Evolutionary conservation across 2,888 invertebrate genomes (phyloP).

Genomic region (Pheosia gnoma): DNA sequence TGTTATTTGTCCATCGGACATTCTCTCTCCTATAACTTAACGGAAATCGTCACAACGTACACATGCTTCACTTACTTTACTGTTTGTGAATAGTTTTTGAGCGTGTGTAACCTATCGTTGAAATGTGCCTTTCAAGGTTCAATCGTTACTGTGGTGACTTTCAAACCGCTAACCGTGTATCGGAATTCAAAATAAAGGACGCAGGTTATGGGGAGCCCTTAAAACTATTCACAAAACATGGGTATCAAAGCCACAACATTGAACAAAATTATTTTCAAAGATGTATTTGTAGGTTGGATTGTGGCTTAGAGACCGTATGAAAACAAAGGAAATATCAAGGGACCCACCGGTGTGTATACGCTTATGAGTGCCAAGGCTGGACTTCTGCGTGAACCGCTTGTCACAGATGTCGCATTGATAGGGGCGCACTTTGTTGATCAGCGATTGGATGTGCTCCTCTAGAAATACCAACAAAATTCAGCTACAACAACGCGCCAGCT

Average conservation of each 20-base stretch:
- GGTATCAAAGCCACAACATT: constrained; percentile 79
- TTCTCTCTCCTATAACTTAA: constrained; percentile 75
- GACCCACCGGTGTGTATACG: constrained; percentile 89
- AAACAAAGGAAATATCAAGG: constrained; percentile 77
- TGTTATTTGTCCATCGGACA: constrained; percentile 83
- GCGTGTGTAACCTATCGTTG: constrained; percentile 71
- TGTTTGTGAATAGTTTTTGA: constrained; percentile 85
- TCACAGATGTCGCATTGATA: constrained; percentile 90
- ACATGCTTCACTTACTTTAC: constrained; percentile 79
- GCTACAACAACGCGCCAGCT: constrained; percentile 72
- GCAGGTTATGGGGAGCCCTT: constrained; percentile 73
- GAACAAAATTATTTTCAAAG: constrained; percentile 28
- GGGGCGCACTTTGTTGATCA: constrained; percentile 85
- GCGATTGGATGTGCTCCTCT: constrained; percentile 85
- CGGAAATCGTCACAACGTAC: constrained; percentile 78
- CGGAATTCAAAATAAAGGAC: constrained; percentile 25
- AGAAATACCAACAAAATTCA: constrained; percentile 83
- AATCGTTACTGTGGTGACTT: constrained; percentile 30
- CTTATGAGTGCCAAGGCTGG: constrained; percentile 92
- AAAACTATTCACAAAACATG: constrained; percentile 83
- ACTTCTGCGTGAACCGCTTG: constrained; percentile 93
- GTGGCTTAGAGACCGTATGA: constrained; percentile 78
- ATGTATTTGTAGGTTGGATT: constrained; percentile 45
- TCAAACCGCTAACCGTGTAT: constrained; percentile 62
- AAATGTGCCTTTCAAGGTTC: constrained; percentile 16